Percentiles rank a stretch among this genome's conserved stretches.
Evolutionary conservation across 2,113 vertebrate genomes (phyloP).

Genomic region (Agelaius tricolor): DNA sequence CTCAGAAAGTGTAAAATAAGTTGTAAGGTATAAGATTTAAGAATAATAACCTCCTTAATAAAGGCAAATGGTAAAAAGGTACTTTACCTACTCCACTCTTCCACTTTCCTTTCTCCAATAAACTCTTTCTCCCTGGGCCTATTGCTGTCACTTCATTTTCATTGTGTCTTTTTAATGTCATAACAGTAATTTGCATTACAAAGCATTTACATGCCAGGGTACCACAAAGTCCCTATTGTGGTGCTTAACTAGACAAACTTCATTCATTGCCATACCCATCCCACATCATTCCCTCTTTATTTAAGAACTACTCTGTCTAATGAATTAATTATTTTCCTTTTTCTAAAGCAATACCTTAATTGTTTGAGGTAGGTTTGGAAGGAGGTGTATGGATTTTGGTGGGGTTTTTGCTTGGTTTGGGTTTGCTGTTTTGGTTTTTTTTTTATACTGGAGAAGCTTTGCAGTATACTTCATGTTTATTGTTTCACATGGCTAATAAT

Average conservation of each 20-base stretch:
- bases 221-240: neutral
- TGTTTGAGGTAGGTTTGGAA: neutral
- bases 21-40: neutral
- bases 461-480: neutral
- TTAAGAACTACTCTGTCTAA: neutral
- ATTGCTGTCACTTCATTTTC: neutral
- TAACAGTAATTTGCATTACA: neutral
- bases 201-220: neutral
- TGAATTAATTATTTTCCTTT: neutral
- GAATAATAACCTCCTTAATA: neutral
- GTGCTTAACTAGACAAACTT: neutral
- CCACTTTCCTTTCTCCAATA: neutral
- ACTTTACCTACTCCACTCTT: neutral
- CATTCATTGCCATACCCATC: neutral
- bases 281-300: neutral
- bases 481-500: neutral
- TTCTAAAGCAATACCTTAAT: neutral
- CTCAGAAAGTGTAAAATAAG: neutral
- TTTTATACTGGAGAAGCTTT: neutral
- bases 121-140: neutral
- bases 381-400: fast-evolving
- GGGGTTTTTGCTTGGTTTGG: neutral
- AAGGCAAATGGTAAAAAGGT: neutral
- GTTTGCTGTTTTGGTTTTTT: no score
- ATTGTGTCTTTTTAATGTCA: neutral